phyloP scores from a whole-genome alignment of 1,140 invertebrate genomes.

The Caenorhabditis elegans region DNA sequence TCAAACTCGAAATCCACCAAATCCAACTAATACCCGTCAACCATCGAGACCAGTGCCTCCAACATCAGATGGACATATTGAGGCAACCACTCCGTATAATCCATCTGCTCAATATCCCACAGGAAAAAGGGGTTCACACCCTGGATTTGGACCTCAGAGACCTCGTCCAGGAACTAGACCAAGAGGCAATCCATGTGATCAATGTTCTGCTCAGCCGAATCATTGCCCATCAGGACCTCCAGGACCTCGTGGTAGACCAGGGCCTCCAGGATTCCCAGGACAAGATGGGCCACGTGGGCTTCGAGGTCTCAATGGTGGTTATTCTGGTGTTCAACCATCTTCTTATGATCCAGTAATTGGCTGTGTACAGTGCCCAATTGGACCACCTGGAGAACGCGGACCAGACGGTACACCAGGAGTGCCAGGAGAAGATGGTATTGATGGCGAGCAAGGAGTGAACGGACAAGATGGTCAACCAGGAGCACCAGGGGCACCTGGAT shows the following conservation, averaged over 20 bases:
- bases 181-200: not conserved
- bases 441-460: conserved; percentile 22
- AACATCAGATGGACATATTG: not conserved
- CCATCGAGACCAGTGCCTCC: not conserved
- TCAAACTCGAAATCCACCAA: not conserved
- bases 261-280: conserved; percentile 19
- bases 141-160: not conserved
- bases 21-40: not conserved
- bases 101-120: not conserved
- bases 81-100: not conserved
- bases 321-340: conserved; percentile 14
- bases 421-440: conserved; percentile 24
- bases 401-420: not conserved
- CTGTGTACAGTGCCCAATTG: not conserved
- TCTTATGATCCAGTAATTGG: conserved; percentile 1
- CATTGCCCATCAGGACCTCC: conserved; percentile 18
- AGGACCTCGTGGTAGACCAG: conserved; percentile 7
- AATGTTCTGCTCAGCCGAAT: conserved; percentile 12
- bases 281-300: not conserved
- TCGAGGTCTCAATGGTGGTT: not conserved
- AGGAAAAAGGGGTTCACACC: not conserved
- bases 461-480: conserved; percentile 29
- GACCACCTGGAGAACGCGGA: not conserved
- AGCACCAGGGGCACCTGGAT: not conserved
- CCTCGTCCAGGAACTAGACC: not conserved